These are phyloP conservation scores for Sprattus sprattus DNA, from an alignment of 2,113 vertebrate genomes.

Conservation along the genomic window DNA sequence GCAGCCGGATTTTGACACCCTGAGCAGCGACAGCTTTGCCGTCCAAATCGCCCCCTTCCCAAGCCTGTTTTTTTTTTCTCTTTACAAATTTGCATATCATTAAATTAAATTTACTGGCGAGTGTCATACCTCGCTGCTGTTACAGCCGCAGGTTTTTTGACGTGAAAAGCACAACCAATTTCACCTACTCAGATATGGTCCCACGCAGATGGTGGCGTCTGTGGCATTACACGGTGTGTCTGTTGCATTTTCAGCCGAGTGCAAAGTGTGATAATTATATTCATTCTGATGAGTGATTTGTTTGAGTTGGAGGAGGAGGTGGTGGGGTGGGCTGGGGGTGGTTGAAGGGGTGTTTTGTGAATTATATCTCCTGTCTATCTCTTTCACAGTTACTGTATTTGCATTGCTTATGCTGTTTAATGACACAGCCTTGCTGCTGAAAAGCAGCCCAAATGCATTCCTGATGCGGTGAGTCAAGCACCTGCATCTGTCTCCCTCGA, in stretches of 20 bases:
- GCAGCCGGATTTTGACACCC: constrained; percentile 44
- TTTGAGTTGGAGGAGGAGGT: constrained; percentile 55
- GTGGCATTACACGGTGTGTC: constrained; percentile 67
- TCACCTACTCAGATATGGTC: constrained; percentile 50
- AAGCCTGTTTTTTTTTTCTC: constrained; percentile 30
- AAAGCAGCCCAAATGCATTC: not conserved
- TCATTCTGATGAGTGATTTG: constrained; percentile 64
- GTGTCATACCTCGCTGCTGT: constrained; percentile 51
- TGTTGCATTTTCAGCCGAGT: constrained; percentile 52
- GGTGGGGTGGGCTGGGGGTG: not conserved
- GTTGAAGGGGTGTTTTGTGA: not conserved
- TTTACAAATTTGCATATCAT: constrained; percentile 62
- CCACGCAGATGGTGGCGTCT: constrained; percentile 56
- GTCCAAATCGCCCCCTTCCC: constrained; percentile 34
- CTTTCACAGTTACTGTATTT: not conserved
- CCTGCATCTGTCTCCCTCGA: not conserved
- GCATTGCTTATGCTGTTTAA: not conserved
- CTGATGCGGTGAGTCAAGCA: not conserved
- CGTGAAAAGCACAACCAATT: constrained; percentile 53
- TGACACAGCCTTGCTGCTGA: not conserved
- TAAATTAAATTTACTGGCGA: constrained; percentile 56
- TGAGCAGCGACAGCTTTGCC: constrained; percentile 40
- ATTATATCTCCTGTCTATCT: not conserved
- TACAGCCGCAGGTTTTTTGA: constrained; percentile 43
- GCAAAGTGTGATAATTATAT: constrained; percentile 64